Base-by-base conservation (phyloP, 1,140 invertebrate genomes). In the Papilio polyxenes region DNA sequence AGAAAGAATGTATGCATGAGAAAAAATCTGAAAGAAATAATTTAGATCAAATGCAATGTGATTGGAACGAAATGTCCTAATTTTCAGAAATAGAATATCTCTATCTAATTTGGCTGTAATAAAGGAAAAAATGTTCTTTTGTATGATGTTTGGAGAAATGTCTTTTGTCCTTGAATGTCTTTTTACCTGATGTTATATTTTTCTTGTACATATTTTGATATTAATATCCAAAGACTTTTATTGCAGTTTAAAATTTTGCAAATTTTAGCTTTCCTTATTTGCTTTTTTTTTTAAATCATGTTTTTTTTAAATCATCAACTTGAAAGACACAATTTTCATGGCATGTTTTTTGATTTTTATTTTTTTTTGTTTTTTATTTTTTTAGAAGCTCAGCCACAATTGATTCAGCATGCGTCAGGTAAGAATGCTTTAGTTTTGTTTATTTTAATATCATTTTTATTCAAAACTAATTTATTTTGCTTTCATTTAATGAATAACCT, bases 391-490 rank as follows among this genome's bases (percentile, higher is more conserved):
- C 86, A 88, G 83, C 84, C 90, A 51, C 82, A 90, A 85, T 85
- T 83, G 82, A 92, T 93, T 80, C 88, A 91, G 81, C 84, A 85
- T 62, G 90, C 91, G 75, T 91, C 90, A 89, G 89, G 92, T 92
- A 89, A 87, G 83, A 82, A 78, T 75, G 82, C 84, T 17, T 86
- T 79, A 78, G 83, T 59, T 83, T 81, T 79, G 81, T 85, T 87
- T 85, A 59, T 65, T 75, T 62, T 81, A 11, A 75, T 40, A 40
- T 40, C 31, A 65, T 75, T 56, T 75, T 86, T 75, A 72, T 75
- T 80, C 62, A 56, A 49, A 53, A n/a, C n/a, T 69, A 81, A 82
- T 82, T 81, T 49, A 74, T 78, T 44, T 59, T 65, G 76, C 62
- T 40, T 84, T 74, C 17, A 31, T 77, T 84, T 75, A 51, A 59